A percentile compares a stretch with the other conserved stretches of the same genome.
phyloP scores from a whole-genome alignment of 2,797 vertebrate genomes.

The Valencia hispanica region DNA sequence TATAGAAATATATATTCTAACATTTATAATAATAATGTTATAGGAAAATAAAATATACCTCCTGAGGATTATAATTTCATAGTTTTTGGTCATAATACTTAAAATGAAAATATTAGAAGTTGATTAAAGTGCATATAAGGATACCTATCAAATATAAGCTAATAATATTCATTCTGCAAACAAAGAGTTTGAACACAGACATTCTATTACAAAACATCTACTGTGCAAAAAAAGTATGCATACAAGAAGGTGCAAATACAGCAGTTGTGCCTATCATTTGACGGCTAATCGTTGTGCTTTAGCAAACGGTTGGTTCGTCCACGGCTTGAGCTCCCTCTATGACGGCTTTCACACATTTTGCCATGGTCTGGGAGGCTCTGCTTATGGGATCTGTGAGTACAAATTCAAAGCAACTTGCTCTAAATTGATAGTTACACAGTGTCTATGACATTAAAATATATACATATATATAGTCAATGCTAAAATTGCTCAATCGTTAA shows the following conservation, averaged over 20 bases:
- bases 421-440: background rate
- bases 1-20: constrained; percentile 57
- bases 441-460: background rate
- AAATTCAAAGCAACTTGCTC: constrained; percentile 21
- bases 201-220: constrained; percentile 23
- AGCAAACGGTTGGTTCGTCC: constrained; percentile 89
- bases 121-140: constrained; percentile 12
- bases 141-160: constrained; percentile 18
- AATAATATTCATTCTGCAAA: background rate
- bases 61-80: background rate
- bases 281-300: constrained; percentile 47
- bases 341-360: constrained; percentile 92
- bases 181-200: background rate
- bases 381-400: constrained; percentile 87
- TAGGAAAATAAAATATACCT: constrained; percentile 23
- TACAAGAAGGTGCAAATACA: constrained; percentile 58
- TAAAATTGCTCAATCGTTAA: background rate
- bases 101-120: constrained; percentile 15
- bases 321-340: constrained; percentile 88
- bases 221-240: constrained; percentile 44
- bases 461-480: background rate
- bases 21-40: constrained; percentile 13
- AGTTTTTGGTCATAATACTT: constrained; percentile 40
- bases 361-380: constrained; percentile 93
- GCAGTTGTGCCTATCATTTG: constrained; percentile 53